Conservation (phyloP, 2,888 invertebrate genomes). For the Acrocyrtus sp. region DNA sequence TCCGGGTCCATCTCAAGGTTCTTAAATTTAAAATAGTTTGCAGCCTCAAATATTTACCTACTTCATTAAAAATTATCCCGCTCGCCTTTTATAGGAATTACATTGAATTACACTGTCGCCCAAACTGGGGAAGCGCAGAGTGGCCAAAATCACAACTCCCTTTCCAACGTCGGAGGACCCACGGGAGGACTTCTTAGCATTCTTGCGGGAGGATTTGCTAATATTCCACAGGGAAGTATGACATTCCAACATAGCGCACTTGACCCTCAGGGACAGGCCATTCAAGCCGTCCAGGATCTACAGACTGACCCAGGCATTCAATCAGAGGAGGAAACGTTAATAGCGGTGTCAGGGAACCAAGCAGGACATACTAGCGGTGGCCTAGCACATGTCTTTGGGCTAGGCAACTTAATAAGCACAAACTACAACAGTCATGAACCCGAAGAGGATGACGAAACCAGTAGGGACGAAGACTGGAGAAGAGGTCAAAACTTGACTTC, state of each 20-base stretch:
- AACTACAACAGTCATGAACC: constrained; percentile 31
- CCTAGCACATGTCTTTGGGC: constrained; percentile 2
- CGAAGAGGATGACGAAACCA: constrained; percentile 14
- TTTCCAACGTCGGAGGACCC: constrained; percentile 9
- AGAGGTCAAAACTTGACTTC: too few species aligned
- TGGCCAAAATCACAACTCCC: constrained; percentile 30
- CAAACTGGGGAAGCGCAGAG: constrained; percentile 24
- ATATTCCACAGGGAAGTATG: constrained; percentile 19
- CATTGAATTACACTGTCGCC: constrained; percentile 18
- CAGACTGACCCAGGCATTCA: neutral
- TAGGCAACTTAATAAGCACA: neutral
- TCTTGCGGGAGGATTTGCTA: constrained; percentile 30
- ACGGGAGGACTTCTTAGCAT: constrained; percentile 21
- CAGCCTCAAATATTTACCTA: too few species aligned
- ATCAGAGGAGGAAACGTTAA: constrained; percentile 22
- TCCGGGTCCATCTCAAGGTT: neutral
- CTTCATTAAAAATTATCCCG: too few species aligned
- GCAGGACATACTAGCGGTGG: constrained; percentile 28
- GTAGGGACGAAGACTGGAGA: neutral
- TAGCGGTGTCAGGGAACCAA: constrained; percentile 1
- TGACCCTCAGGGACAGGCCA: constrained; percentile 8
- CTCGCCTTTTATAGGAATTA: too few species aligned
- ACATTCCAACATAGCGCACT: constrained; percentile 17
- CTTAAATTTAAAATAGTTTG: too few species aligned
- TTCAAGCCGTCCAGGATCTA: constrained; percentile 10